Percentiles rank a stretch among this genome's conserved stretches.
Conservation (phyloP, 2,888 invertebrate species). For the Zelleria hepariella region DNA sequence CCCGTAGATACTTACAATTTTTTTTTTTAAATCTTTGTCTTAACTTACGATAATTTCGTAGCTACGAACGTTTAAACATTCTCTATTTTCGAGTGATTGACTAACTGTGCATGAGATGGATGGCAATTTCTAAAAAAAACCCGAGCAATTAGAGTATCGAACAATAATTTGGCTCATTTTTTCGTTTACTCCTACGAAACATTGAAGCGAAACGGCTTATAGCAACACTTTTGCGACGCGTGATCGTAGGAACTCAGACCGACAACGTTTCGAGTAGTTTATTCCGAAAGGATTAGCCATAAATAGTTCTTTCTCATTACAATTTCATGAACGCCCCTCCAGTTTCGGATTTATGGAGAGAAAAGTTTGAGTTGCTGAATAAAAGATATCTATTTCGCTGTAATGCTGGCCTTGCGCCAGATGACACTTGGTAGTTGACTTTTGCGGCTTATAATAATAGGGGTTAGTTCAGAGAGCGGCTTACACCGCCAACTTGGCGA, state of each 20-base stretch:
- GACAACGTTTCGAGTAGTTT: slow-evolving; percentile 51
- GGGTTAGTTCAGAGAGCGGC: neutral
- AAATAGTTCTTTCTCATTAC: slow-evolving; percentile 67
- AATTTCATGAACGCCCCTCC: slow-evolving; percentile 64
- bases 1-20: no score
- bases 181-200: neutral
- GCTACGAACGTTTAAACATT: no score
- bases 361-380: slow-evolving; percentile 69
- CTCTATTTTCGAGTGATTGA: no score
- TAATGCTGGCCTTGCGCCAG: slow-evolving; percentile 51
- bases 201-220: slow-evolving; percentile 3
- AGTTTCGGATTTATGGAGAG: slow-evolving; percentile 61
- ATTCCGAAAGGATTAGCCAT: slow-evolving; percentile 68
- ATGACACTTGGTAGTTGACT: slow-evolving; percentile 38
- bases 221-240: slow-evolving; percentile 38
- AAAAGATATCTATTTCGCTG: slow-evolving; percentile 66
- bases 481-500: neutral
- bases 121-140: no score
- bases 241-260: slow-evolving; percentile 44
- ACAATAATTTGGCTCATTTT: no score
- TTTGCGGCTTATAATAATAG: slow-evolving; percentile 3
- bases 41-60: no score
- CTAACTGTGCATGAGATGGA: no score
- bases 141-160: no score
- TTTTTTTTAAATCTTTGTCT: no score